Conservation (phyloP, 2,888 invertebrate species). For the Anthophora plumipes region DNA sequence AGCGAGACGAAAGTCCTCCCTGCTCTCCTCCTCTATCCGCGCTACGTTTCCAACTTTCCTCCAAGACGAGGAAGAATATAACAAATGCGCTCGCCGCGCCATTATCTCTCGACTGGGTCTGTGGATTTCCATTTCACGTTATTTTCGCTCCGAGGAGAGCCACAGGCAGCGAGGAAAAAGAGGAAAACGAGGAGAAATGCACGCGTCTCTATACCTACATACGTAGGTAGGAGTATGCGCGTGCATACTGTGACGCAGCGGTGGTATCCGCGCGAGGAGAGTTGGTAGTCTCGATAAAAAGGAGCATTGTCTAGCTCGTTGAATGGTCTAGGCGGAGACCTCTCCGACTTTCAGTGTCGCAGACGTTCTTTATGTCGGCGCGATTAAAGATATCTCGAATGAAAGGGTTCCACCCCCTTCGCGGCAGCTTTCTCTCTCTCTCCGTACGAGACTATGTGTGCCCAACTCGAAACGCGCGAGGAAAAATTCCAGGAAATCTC, state of each 20-base stretch:
- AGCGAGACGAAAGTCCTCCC: no score
- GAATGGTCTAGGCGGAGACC: slow-evolving; percentile 45
- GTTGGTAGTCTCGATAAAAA: slow-evolving; percentile 34
- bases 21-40: no score
- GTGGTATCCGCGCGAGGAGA: neutral
- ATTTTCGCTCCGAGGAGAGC: neutral
- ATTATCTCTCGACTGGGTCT: neutral
- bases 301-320: slow-evolving; percentile 34
- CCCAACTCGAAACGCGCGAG: neutral
- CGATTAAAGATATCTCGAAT: slow-evolving; percentile 64
- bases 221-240: neutral
- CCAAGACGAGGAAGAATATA: no score
- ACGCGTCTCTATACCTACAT: neutral
- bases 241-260: neutral
- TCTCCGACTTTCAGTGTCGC: slow-evolving; percentile 45
- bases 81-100: neutral
- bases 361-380: slow-evolving; percentile 57
- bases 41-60: no score
- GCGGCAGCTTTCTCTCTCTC: slow-evolving; percentile 41
- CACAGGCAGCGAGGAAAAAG: neutral
- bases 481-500: slow-evolving; percentile 4
- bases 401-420: slow-evolving; percentile 44
- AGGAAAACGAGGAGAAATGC: no score
- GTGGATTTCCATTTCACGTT: neutral
- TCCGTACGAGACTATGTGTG: neutral